Evolutionary conservation across 2,888 invertebrate species (phyloP).

Genomic region (Dione vanillae): DNA sequence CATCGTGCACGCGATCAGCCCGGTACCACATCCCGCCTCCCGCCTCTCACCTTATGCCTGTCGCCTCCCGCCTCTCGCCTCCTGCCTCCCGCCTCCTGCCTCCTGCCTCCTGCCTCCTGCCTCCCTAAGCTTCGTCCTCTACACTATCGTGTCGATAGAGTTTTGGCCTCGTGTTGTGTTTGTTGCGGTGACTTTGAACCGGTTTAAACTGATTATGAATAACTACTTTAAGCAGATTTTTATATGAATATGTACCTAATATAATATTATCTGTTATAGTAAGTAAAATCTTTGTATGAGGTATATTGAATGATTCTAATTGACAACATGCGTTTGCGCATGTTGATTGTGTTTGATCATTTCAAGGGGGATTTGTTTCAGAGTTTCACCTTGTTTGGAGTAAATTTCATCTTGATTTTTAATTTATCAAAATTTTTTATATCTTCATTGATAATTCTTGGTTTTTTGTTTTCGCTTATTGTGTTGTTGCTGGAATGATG

Average conservation of each 20-base stretch:
- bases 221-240: background rate
- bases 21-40: conserved; percentile 52
- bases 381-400: background rate
- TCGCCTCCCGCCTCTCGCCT: background rate
- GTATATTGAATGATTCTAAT: background rate
- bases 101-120: too few species aligned
- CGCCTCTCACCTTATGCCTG: too few species aligned
- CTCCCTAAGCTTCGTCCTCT: conserved; percentile 8
- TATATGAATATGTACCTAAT: background rate
- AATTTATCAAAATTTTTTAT: too few species aligned
- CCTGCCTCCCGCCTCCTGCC: too few species aligned
- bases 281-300: background rate
- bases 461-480: background rate
- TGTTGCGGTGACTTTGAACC: background rate
- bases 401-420: background rate
- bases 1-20: conserved; percentile 63
- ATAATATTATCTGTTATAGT: too few species aligned
- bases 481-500: background rate
- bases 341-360: background rate
- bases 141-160: background rate
- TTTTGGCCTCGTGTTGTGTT: background rate
- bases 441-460: too few species aligned
- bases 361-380: background rate
- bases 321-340: background rate
- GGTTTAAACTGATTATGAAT: background rate